phyloP scores from a whole-genome alignment of 2,797 vertebrate genomes.

The Labeo calbasu region DNA sequence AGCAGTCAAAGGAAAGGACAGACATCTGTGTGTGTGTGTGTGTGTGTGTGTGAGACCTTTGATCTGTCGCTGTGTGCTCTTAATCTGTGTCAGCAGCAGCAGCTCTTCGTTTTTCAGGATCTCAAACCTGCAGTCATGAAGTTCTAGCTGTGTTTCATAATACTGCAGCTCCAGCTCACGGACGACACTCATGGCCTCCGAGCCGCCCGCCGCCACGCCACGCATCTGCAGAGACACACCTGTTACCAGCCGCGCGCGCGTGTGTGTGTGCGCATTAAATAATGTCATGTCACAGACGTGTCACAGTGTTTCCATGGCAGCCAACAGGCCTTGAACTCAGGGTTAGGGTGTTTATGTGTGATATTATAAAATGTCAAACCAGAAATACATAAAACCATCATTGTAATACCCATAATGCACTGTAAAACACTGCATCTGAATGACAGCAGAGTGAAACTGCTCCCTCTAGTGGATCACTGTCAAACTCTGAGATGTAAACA shows the following conservation, averaged over 20 bases:
- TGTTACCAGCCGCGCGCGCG: neutral
- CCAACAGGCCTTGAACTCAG: neutral
- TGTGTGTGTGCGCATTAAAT: neutral
- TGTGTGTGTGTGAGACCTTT: constrained; percentile 79
- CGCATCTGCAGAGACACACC: constrained; percentile 76
- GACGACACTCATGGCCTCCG: constrained; percentile 69
- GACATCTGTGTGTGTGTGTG: neutral
- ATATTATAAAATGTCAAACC: neutral
- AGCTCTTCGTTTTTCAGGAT: constrained; percentile 92
- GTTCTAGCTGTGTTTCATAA: constrained; percentile 90
- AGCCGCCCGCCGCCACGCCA: constrained; percentile 72
- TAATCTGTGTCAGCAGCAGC: constrained; percentile 87
- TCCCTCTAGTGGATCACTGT: constrained; percentile 1
- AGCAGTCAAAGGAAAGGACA: neutral
- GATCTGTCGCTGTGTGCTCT: constrained; percentile 86
- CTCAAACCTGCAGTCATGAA: constrained; percentile 90
- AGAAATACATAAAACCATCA: neutral
- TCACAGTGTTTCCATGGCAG: neutral
- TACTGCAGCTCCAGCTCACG: constrained; percentile 90
- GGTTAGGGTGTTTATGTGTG: neutral
- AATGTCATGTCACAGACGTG: neutral
- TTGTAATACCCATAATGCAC: constrained; percentile 16
- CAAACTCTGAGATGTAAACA: neutral
- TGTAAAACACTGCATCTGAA: neutral
- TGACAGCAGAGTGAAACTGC: constrained; percentile 3